Base-by-base conservation (phyloP, 2,113 vertebrate species). In the Sigmodon hispidus region DNA sequence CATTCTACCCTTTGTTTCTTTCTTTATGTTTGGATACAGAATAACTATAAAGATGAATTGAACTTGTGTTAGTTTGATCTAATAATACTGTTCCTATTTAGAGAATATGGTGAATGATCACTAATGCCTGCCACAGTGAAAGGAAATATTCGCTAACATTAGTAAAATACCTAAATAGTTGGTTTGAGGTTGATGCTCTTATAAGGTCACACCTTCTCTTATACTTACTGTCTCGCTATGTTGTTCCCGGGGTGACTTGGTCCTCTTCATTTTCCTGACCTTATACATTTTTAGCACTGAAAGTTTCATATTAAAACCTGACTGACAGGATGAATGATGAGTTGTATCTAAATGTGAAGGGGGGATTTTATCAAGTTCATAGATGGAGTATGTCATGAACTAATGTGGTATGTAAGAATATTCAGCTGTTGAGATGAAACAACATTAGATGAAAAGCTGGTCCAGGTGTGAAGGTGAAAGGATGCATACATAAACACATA, bases 351-450 rank as follows among this genome's bases (percentile, higher is more conserved):
- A 75, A 86, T 69, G 9, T 76, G 57, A 93, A 81, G n/a, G 31
- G 63, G 92, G 63, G n/a, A 75, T 90, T 83, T 83, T 65, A 45
- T 96, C 34, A 91, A 13, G 90, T 92, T 61, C 34, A 79, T 83
- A 63, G 36, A 40, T 83, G 48, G 92, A 94, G 31, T 70, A 86
- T 36, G 36, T 69, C 70, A 70, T 89, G 40, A 83, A 57, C 45
- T 87, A 90, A 84, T 84, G 63, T 36, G 19, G 4, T 29, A 63
- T 22, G 12, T 80, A 80, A 12, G n/a, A 29, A 17, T 84, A 50
- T 87, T 84, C 88, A 87, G 34, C 70, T 94, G 40, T 73, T 43
- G 52, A 31, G 8, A 76, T 76, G 45, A 86, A 89, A 87, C 16
- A 90, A 19, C 55, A 22, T 61, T 69, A 52, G 52, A 55, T 72